Base-by-base conservation (phyloP, 2,888 invertebrate species). In the Petrolisthes manimaculis region DNA sequence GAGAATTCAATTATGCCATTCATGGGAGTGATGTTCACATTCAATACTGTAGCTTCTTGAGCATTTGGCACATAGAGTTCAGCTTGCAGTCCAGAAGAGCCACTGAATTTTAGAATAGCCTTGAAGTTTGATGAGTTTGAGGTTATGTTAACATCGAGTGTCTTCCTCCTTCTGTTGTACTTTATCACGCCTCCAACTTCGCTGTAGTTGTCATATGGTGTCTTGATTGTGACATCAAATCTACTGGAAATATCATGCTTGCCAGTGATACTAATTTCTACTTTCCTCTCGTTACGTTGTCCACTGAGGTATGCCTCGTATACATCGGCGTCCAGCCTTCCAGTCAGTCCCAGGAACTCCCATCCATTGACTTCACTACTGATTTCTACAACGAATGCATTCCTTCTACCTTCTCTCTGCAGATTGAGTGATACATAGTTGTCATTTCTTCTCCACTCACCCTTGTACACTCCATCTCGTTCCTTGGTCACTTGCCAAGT, bases 351-450 rank as follows among this genome's bases (percentile, higher is more conserved):
- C 61, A 86, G 71, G 54, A 86, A 89, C 55, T 89, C 88, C 88
- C 86, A 89, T 1, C 86, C 88, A 8, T 89, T 86, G 75, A 91
- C 55, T 24, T 81, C 86, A 69, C 89, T 85, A 37, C 88, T 84
- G 9, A 91, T 14, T 37, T 83, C 82, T 24, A 91, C 24, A 77
- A 56, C 86, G 61, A 88, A 84, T 9, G 69, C 54, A 9, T 54
- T 14, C 9, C 69, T 74, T 21, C 54, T 69, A 9, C 71, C 56
- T 14, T 84, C 51, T 67, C 37, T 79, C 9, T 54, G 55, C 9
- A 89, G 54, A 14, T 79, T 53, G 1, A 89, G 54, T 18, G 54
- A 69, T 9, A 88, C 18, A 21, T 86, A 78, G 51, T 89, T 89
- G 37, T 81, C 61, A 81, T 88, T 81, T 67, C 91, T 88, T 54